Evolutionary conservation across 2,888 invertebrate genomes (phyloP).

Genomic region (Lingula anatina): DNA sequence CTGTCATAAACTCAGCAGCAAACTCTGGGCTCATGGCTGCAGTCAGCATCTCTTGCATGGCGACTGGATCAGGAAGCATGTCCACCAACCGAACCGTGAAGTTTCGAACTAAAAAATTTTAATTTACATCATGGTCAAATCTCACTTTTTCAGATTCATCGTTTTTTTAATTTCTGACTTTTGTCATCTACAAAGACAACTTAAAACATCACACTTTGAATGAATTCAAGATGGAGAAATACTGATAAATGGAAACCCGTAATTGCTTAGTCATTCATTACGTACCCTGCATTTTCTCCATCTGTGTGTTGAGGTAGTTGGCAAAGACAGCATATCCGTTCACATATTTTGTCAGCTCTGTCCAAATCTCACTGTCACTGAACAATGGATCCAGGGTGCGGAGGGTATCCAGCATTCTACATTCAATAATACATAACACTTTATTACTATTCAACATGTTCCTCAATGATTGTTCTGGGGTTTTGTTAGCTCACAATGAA

Average conservation of each 20-base stretch:
- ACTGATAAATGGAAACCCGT: no score
- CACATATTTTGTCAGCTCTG: not conserved
- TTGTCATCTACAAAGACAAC: no score
- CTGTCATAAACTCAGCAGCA: conserved; percentile 20
- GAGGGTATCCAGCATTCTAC: conserved; percentile 1
- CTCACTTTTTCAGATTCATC: no score
- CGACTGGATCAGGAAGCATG: conserved; percentile 19
- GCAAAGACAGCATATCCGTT: conserved; percentile 2
- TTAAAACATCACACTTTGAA: no score
- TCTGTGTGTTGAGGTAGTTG: conserved; percentile 6
- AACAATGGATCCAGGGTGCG: conserved; percentile 3
- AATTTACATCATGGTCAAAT: no score
- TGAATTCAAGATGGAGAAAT: no score
- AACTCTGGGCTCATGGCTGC: conserved; percentile 13
- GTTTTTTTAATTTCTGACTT: no score
- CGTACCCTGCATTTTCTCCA: conserved; percentile 7
- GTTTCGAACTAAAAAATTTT: conserved; percentile 14
- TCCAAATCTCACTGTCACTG: conserved; percentile 5
- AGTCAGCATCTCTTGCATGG: conserved; percentile 13
- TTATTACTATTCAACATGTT: no score
- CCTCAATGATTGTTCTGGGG: no score
- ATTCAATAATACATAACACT: no score
- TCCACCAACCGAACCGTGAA: conserved; percentile 14
- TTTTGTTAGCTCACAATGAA: no score
- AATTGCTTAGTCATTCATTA: no score